Base-by-base conservation (phyloP, 2,113 vertebrate species). In the Porphyrio hochstetteri region DNA sequence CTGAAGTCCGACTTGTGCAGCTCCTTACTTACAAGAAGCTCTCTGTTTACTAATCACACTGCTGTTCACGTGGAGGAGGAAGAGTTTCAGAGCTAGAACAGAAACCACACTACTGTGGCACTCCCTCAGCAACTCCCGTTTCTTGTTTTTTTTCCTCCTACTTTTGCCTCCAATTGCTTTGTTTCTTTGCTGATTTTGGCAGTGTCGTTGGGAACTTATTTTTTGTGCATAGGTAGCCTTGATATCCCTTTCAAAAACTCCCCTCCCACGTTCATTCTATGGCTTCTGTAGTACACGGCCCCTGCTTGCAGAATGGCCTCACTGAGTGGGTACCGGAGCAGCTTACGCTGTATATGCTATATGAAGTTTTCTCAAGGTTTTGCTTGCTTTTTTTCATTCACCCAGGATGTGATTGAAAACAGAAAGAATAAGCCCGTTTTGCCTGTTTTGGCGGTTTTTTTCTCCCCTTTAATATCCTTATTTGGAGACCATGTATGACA, bases 401-500 rank as follows among this genome's bases (percentile, higher is more conserved):
- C 48, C 21, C 16, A 86, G 82, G 57, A 48, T 31, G 56, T 88
- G 90, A 87, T 27, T 94, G 90, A 96, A 88, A 85, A 96, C 35
- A 81, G 65, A 20, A 87, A 90, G 33, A 82, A 97, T 91, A 90
- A 92, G 59, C n/a, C 55, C 8, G 6, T 12, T 53, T 77, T 69
- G 18, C 2, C 2, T 23, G 44, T 46, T 18, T 46, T 46, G 7
- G 44, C 7, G 44, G 16, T 19, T 42, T 24, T 93, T 25, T 50
- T 59, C 55, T 31, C 80, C 46, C 38, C 76, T 91, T 83, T 83
- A 95, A 83, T 94, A 95, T 64, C 89, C 48, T 36, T 82, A 85
- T 77, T 96, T 92, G 76, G 87, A 95, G 94, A 90, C 85, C 60
- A 93, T 64, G 93, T 97, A 93, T 97, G 97, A 98, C 97, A 98